A percentile compares a stretch with the other conserved stretches of the same genome.
Evolutionary conservation across 2,888 invertebrate genomes (phyloP).

Genomic region (Steinernema scapterisci): DNA sequence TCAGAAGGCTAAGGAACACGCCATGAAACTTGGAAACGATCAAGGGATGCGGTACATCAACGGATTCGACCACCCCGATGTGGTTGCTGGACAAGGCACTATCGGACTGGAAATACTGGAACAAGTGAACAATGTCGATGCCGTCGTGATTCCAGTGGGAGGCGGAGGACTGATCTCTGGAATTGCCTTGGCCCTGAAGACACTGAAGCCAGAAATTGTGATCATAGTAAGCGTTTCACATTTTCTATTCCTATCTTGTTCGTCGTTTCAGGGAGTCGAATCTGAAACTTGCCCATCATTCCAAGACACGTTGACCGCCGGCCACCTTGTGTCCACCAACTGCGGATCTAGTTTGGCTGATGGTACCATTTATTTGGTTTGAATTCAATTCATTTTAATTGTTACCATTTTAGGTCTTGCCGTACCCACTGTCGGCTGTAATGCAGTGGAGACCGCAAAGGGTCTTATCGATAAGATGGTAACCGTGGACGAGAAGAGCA

Average conservation of each 20-base stretch:
- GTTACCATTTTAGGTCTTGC: conserved; percentile 73
- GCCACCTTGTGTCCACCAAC: conserved; percentile 76
- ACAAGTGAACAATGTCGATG: conserved; percentile 83
- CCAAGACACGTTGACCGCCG: conserved; percentile 76
- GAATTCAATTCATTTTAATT: not conserved
- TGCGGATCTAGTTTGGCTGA: conserved; percentile 82
- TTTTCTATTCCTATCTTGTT: not conserved
- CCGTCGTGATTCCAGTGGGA: conserved; percentile 87
- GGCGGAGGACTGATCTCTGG: conserved; percentile 93
- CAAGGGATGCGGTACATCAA: conserved; percentile 81
- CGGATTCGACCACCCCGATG: conserved; percentile 91
- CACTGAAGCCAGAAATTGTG: conserved; percentile 80
- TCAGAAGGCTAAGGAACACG: conserved; percentile 76
- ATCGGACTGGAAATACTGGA: conserved; percentile 89
- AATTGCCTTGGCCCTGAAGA: conserved; percentile 85
- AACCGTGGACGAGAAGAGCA: conserved; percentile 69
- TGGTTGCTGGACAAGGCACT: conserved; percentile 93
- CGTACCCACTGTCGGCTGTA: conserved; percentile 84
- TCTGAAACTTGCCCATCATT: conserved; percentile 89
- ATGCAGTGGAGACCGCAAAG: conserved; percentile 79
- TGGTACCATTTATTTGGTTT: conserved; percentile 71
- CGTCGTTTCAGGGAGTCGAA: conserved; percentile 77
- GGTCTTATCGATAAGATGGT: conserved; percentile 75
- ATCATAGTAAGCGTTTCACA: conserved; percentile 79
- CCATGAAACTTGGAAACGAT: conserved; percentile 79